Base-by-base conservation (phyloP, 2,113 vertebrate species). In the Syngnathus scovelli region DNA sequence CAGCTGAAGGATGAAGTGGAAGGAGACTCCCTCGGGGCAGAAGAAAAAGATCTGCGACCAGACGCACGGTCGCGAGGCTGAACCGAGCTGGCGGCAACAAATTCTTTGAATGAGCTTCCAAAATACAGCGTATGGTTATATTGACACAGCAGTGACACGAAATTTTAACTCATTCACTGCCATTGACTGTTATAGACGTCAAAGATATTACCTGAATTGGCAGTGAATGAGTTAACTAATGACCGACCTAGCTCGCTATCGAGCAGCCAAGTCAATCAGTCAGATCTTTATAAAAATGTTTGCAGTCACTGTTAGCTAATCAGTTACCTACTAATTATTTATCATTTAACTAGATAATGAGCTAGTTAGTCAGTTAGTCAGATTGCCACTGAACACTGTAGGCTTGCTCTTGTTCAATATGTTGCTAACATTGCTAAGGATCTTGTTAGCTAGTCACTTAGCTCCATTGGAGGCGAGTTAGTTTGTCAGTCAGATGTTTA, bases 1-100 rank as follows among this genome's bases (percentile, higher is more conserved):
- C 85, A 85, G 83, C 85, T 84, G 85, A 83, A 83, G 78, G 82
- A 86, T 84, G 76, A 83, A 84, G 82, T 71, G 69, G 77, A 82
- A 67, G 74, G 61, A 82, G 63, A 66, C 55, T 89, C 88, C 85
- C 86, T 37, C 39, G 84, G 75, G 84, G 79, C 76, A 33, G 66
- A 49, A 9, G 64, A 52, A 71, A 64, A 51, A 81, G 78, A 77
- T 68, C 75, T 78, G 79, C 21, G 46, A 46, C 23, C 77, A 83
- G 67, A 78, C 80, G 66, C 72, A 80, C 49, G 52, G 68, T 67
- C 70, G 62, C 77, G 69, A 71, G 58, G 66, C 70, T 69, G 75
- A 49, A 38, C 67, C 56, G 56, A 68, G 54, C 66, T 80, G 83
- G 76, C 77, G 78, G 41, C 43, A 60, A n/a, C 38, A 43, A 46